Evolutionary conservation across 2,888 invertebrate genomes (phyloP), one percentile per base, ranked within the genome.

Genomic region (Lymantria monacha): DNA sequence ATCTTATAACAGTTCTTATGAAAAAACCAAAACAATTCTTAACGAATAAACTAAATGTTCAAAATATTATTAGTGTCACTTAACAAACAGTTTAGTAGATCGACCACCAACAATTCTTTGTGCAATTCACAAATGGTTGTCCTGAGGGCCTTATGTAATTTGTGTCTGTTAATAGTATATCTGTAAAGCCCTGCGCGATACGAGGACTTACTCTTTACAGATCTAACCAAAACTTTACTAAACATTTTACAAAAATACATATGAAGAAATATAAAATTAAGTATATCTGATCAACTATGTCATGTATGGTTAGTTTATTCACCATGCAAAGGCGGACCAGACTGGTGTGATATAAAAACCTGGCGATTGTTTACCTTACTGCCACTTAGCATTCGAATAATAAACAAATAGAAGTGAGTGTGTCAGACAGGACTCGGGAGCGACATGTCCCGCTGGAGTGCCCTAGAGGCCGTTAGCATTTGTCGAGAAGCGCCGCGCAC

Each of bases 381-480:
- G 41, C 51, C 51, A 58, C 42, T 52, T 46, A 55, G 44, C 53
- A 59, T 57, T 56, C 42, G 49, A 59, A 56, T 52, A 55, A 55
- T 59, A 72, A 63, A 65, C 56, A 59, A 60, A 57, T 65, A 58
- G 53, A 52, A 58, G 57, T 54, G 51, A 55, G 62, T 55, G 55
- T 48, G 49, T 53, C 56, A 12, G 30, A 8, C 13, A 54, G 51
- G 55, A 50, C 33, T 49, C 51, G 42, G 46, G 54, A 53, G 46
- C 49, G 53, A 40, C 44, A 47, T 61, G 54, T 63, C 65, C 63
- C 72, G 73, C 85, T 85, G 85, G 83, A 84, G 85, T 80, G 81
- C 82, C 88, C 88, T 85, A 86, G 85, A 87, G 89, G 90, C 84
- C 90, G 82, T 91, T 91, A 91, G 85, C 90, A 90, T 90, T 89